Evolutionary conservation across 2,797 vertebrate genomes (phyloP), one percentile per base, ranked within the genome.

Genomic region (Sebastolobus altivelis): DNA sequence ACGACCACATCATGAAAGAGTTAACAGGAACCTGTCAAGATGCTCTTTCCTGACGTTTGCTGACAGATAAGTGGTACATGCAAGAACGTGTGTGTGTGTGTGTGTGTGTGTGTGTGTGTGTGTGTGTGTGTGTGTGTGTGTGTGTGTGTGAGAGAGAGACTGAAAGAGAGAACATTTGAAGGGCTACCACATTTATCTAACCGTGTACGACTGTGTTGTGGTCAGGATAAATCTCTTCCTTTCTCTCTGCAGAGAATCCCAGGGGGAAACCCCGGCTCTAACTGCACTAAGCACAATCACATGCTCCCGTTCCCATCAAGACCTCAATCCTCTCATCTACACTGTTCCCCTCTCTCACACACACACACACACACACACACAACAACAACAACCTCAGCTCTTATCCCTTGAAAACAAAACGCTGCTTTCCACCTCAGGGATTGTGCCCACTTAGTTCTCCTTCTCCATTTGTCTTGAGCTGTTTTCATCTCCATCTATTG

Each of bases 241-340:
- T 71, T 85, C 83, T 85, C 84, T 87, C 72, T 79, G 81, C 85
- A 69, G 60, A 65, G 59, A 68, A 84, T 92, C 91, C 80, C 92
- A 3, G 79, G 87, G 93, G 92, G 88, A 87, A 86, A 73, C 79
- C 88, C 88, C 71, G 0, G 87, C 85, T 72, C 66, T 49, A 85
- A 88, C 90, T 78, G 87, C 87, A 84, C 89, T 93, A 92, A 94
- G 90, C 88, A 91, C 88, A 91, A 91, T 95, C 93, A 93, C 93
- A 93, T 93, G 93, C 87, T 90, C 72, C 85, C 67, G 71, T 88
- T 91, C 91, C 76, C 79, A 83, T 74, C 83, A 78, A 82, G 75
- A 83, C 62, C 85, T 83, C 88, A 82, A 60, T 80, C 85, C 89
- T 83, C 84, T 79, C 88, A 79, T 85, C 80, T 61, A 61, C 82